These are phyloP conservation scores for Clostera curtula DNA, from an alignment of 2,888 invertebrate genomes.

Conservation along the genomic window DNA sequence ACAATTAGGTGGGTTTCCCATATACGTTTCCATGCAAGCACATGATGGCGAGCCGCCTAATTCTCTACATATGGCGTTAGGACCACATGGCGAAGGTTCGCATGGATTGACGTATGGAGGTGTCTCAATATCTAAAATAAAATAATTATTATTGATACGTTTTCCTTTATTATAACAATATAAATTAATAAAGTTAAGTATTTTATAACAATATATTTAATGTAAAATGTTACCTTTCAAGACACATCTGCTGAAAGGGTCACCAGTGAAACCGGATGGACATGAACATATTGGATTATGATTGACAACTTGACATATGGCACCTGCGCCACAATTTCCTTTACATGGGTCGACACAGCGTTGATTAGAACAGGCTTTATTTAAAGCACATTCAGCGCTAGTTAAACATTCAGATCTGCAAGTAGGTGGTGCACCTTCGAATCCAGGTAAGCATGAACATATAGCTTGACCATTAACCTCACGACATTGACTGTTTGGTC, in stretches of 20 bases:
- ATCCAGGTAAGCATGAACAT: slow-evolving; percentile 79
- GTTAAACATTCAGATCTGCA: slow-evolving; percentile 83
- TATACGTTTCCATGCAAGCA: slow-evolving; percentile 79
- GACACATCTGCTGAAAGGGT: slow-evolving; percentile 81
- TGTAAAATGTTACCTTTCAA: slow-evolving; percentile 67
- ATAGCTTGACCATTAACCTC: slow-evolving; percentile 80
- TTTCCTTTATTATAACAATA: slow-evolving; percentile 5
- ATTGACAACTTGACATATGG: slow-evolving; percentile 82
- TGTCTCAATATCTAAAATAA: slow-evolving; percentile 41
- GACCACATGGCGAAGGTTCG: slow-evolving; percentile 84
- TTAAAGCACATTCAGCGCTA: slow-evolving; percentile 79
- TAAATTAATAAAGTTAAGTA: not conserved
- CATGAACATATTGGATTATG: slow-evolving; percentile 85
- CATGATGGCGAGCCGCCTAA: slow-evolving; percentile 79
- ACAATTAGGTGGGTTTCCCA: slow-evolving; percentile 82
- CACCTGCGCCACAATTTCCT: slow-evolving; percentile 81
- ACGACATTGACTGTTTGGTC: slow-evolving; percentile 81
- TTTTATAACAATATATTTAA: not conserved
- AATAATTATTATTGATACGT: slow-evolving; percentile 2
- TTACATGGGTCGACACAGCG: slow-evolving; percentile 83
- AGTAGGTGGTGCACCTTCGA: slow-evolving; percentile 81
- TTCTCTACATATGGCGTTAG: slow-evolving; percentile 78
- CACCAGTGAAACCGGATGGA: slow-evolving; percentile 78
- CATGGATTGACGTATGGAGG: slow-evolving; percentile 72
- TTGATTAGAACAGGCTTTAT: slow-evolving; percentile 81